Evolutionary conservation across 2,888 invertebrate species (phyloP).

Genomic region (Prenolepis imparis): DNA sequence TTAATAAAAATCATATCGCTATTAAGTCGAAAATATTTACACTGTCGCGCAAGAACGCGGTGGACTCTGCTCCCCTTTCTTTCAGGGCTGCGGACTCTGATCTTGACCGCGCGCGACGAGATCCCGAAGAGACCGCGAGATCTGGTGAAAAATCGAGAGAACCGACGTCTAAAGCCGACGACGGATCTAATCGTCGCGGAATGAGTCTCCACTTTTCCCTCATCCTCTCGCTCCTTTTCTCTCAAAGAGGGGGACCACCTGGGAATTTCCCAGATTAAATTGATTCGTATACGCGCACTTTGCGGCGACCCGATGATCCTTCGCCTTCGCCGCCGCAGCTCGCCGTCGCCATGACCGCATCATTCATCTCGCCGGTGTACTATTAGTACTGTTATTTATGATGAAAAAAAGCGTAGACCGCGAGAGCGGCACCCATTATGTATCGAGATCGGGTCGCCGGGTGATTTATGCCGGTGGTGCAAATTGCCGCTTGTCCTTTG

Average conservation of each 20-base stretch:
- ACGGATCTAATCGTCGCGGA: conserved; percentile 74
- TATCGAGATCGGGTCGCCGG: conserved; percentile 71
- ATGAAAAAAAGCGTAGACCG: conserved; percentile 73
- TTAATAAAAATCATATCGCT: conserved; percentile 83
- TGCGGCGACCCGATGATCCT: conserved; percentile 57
- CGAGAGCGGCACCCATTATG: conserved; percentile 72
- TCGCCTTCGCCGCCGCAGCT: neutral
- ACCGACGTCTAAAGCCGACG: conserved; percentile 39
- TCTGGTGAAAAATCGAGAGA: conserved; percentile 14
- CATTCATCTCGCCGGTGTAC: conserved; percentile 76
- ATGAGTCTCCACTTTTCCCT: conserved; percentile 77
- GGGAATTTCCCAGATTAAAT: conserved; percentile 77
- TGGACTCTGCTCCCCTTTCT: conserved; percentile 16
- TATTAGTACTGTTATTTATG: conserved; percentile 79
- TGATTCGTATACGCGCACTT: conserved; percentile 75
- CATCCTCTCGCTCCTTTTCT: conserved; percentile 5
- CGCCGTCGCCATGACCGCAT: conserved; percentile 61
- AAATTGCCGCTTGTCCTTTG: conserved; percentile 79
- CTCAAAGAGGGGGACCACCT: conserved; percentile 70
- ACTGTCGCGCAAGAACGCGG: conserved; percentile 54
- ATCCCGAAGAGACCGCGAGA: conserved; percentile 31
- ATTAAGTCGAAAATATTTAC: conserved; percentile 79
- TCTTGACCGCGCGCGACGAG: neutral
- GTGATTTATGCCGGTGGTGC: conserved; percentile 75
- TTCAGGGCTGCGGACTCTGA: neutral